Evolutionary conservation across 2,888 invertebrate genomes (phyloP).

Genomic region (Merodon equestris): DNA sequence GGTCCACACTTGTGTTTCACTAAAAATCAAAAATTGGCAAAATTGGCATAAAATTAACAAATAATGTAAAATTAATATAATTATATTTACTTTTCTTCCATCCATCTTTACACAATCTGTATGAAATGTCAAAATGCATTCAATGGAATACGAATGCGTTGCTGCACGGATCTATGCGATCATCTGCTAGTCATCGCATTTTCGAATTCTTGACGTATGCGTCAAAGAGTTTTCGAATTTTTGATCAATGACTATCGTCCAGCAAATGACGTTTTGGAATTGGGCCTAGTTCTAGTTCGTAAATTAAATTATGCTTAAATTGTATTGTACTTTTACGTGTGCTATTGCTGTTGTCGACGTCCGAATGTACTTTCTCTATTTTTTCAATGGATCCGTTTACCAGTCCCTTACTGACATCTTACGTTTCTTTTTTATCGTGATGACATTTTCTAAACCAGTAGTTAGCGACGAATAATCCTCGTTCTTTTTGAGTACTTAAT

Average conservation of each 20-base stretch:
- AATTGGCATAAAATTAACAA: constrained; percentile 1
- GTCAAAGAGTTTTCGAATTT: constrained; percentile 3
- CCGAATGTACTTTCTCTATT: too few relatives aligned
- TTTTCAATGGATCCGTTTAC: too few relatives aligned
- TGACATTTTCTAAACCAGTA: too few relatives aligned
- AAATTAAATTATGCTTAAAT: too few relatives aligned
- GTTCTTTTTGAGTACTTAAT: too few relatives aligned
- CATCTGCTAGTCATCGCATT: constrained; percentile 8
- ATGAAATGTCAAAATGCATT: constrained; percentile 11
- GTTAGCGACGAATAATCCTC: too few relatives aligned
- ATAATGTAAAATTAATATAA: constrained; percentile 8
- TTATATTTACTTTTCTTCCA: constrained; percentile 5
- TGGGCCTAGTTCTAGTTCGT: too few relatives aligned
- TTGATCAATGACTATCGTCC: constrained; percentile 7
- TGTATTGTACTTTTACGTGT: too few relatives aligned
- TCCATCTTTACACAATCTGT: constrained; percentile 11
- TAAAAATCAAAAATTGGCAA: constrained; percentile 4
- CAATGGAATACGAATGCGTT: constrained; percentile 5
- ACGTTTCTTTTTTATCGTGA: too few relatives aligned
- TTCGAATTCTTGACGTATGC: constrained; percentile 11
- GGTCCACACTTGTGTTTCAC: constrained; percentile 7
- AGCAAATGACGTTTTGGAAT: constrained; percentile 2
- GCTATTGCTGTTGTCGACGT: too few relatives aligned
- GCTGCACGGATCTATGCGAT: constrained; percentile 8
- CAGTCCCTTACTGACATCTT: too few relatives aligned